phyloP scores from a whole-genome alignment of 2,888 invertebrate genomes.

The Muscina levida region DNA sequence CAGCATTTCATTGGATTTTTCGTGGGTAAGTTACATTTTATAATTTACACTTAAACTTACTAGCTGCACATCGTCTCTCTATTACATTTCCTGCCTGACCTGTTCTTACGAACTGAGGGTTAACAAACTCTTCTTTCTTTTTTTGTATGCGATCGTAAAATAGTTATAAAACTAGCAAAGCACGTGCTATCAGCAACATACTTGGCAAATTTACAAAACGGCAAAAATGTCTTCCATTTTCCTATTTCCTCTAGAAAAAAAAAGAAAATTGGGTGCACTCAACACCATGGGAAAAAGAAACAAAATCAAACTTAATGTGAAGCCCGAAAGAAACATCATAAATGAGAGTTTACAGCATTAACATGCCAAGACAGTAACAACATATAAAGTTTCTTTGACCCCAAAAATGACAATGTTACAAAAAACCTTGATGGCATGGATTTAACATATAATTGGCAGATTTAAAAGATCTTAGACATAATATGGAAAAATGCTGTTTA shows the following conservation, averaged over 20 bases:
- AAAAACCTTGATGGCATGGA: too few species aligned
- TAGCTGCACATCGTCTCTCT: too few species aligned
- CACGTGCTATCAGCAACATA: slow-evolving; percentile 55
- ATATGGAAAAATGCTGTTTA: too few species aligned
- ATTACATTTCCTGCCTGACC: too few species aligned
- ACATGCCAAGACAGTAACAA: slow-evolving; percentile 22
- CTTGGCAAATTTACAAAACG: slow-evolving; percentile 53
- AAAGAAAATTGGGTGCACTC: too few species aligned
- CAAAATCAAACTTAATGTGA: slow-evolving; percentile 12
- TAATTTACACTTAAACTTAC: too few species aligned
- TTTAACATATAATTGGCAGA: too few species aligned
- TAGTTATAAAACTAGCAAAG: slow-evolving; percentile 51
- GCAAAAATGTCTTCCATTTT: slow-evolving; percentile 2
- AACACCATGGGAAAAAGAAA: slow-evolving; percentile 21
- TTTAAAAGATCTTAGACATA: too few species aligned
- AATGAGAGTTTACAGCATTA: slow-evolving; percentile 10
- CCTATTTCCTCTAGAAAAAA: slow-evolving; percentile 2
- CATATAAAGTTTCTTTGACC: not conserved
- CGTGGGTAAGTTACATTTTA: too few species aligned
- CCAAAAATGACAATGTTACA: too few species aligned
- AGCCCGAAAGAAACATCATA: slow-evolving; percentile 1
- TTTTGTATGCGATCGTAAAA: slow-evolving; percentile 28
- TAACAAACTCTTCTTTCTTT: not conserved
- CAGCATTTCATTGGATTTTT: too few species aligned
- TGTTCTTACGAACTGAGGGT: too few species aligned